Evolutionary conservation across 2,113 vertebrate genomes (phyloP).

Genomic region (Osmerus mordax): DNA sequence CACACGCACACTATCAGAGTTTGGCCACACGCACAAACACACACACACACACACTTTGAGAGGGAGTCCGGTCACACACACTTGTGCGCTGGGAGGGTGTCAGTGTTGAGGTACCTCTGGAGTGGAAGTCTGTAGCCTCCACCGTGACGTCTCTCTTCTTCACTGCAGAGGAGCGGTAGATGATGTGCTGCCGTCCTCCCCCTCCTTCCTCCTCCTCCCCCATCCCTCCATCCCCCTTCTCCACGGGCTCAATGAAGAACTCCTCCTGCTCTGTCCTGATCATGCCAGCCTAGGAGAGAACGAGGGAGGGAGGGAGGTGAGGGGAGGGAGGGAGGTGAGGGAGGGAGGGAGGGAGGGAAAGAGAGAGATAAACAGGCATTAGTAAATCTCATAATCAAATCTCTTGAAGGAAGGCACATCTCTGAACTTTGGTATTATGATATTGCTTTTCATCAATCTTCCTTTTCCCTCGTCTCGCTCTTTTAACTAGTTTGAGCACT

Average conservation of each 20-base stretch:
- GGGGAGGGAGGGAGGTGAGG: neutral
- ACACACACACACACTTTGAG: neutral
- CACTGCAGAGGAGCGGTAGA: conserved; percentile 87
- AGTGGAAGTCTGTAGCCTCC: conserved; percentile 55
- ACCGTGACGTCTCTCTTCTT: conserved; percentile 63
- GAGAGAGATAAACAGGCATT: conserved; percentile 28
- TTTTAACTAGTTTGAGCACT: no score
- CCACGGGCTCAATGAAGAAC: conserved; percentile 95
- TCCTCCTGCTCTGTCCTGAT: conserved; percentile 93
- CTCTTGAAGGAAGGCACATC: neutral
- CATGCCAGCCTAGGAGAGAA: conserved; percentile 85
- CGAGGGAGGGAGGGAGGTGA: no score
- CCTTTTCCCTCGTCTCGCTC: no score
- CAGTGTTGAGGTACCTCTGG: conserved; percentile 80
- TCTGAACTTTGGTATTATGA: neutral
- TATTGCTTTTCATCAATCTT: no score
- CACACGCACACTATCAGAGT: neutral
- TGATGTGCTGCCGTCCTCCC: conserved; percentile 83
- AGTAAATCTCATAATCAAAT: neutral
- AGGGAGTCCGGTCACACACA: neutral
- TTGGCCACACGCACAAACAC: no score
- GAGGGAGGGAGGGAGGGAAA: conserved; percentile 6
- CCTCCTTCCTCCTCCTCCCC: conserved; percentile 72
- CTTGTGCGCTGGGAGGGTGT: neutral
- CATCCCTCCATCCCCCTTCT: conserved; percentile 72